phyloP scores from a whole-genome alignment of 2,888 invertebrate genomes.

The Arge pagana region DNA sequence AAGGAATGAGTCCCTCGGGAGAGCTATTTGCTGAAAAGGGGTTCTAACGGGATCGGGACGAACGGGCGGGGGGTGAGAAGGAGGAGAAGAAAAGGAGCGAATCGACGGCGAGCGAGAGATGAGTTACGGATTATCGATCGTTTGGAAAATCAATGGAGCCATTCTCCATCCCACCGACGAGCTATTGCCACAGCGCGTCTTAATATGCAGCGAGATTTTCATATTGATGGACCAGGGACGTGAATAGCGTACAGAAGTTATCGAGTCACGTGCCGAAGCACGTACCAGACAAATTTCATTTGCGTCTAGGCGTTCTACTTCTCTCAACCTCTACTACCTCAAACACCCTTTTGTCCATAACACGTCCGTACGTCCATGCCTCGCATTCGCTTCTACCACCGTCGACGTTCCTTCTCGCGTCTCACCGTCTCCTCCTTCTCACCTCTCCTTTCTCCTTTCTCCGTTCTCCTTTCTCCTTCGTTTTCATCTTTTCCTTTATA shows the following conservation, averaged over 20 bases:
- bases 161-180: no score
- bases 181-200: constrained; percentile 9
- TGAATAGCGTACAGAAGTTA: constrained; percentile 37
- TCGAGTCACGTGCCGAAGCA: constrained; percentile 35
- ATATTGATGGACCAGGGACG: constrained; percentile 28
- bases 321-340: constrained; percentile 37
- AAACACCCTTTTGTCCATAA: constrained; percentile 15
- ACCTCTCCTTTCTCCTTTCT: background rate
- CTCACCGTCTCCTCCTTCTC: background rate
- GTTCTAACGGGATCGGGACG: background rate
- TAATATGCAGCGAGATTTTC: constrained; percentile 20
- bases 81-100: no score
- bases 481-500: no score
- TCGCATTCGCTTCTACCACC: background rate
- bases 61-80: no score
- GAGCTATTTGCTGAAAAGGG: constrained; percentile 17
- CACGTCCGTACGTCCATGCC: no score
- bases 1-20: constrained; percentile 17
- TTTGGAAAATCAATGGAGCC: constrained; percentile 19
- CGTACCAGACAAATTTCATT: constrained; percentile 40
- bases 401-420: background rate
- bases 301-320: constrained; percentile 31
- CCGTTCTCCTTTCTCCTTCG: background rate
- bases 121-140: constrained; percentile 14
- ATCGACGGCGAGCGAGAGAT: background rate